Base-by-base conservation (phyloP, 2,888 invertebrate genomes). In the Drosophila tripunctata region DNA sequence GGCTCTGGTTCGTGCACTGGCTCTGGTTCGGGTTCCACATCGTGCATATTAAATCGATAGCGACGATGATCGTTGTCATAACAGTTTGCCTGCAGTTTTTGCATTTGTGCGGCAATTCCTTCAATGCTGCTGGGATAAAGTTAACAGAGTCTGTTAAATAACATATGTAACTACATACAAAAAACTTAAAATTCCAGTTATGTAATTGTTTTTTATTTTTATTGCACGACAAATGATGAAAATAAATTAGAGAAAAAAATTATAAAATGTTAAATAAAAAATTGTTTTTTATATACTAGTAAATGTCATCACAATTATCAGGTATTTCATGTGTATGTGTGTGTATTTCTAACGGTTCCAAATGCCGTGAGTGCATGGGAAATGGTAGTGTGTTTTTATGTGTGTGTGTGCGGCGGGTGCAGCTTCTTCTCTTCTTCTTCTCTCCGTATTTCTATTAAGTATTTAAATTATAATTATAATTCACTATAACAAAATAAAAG, bases 221-320 rank as follows among this genome's bases (percentile, higher is more conserved):
- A 80, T 80, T 80, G 83, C 75, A 77, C 69, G 66, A 66, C 30
- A 74, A 80, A 82, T 64, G 55, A 82, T 64, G 55, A 77, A 55
- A 71, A 80, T 84, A 80, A 80, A 73, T 82, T 67, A 78, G 56
- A 45, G 54, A 57, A 74, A 77, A 70, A 47, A 70, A 73, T 75
- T 44, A 57, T 36, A 51, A 66, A 68, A 30, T 67, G 61, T 67
- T 70, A 67, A 78, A 63, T 61, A 55, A 81, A 74, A 58, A 52
- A 24, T 27, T 31, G n/a, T 21, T 45, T 8, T 10, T 10, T 27
- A 27, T 54, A 56, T 55, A n/a, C n/a, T n/a, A n/a, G 47, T 47
- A 68, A 61, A 69, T 62, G 66, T 79, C 65, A 80, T 81, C 84
- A 81, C 80, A 81, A 81, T 83, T 68, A 36, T 81, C 81, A 81